Base-by-base conservation (phyloP, 2,888 invertebrate genomes). In the Labia minor region DNA sequence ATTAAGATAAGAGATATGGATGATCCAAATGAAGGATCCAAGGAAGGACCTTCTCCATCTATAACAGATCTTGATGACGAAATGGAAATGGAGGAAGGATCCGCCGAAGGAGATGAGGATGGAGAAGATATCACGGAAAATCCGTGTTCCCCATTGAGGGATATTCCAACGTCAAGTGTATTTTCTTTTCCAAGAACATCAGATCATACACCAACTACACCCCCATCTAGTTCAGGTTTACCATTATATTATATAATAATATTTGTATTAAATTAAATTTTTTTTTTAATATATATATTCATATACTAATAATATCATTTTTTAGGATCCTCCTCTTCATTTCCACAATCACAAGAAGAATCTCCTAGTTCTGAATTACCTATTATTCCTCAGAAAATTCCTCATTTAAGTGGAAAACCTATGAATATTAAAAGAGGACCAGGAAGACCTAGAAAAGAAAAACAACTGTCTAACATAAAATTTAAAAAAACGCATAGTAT, bases 401-500 rank as follows among this genome's bases (percentile, higher is more conserved):
- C 65, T 16, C 68, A 67, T 49, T 16, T 72, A 33, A 72, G 72
- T 68, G 83, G 84, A 33, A 84, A 84, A 75, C 83, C 84, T 64
- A 75, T 83, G 65, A 79, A 82, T 67, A 84, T 86, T 66, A 83
- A 86, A 71, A 82, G 90, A 70, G 90, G 90, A 64, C 88, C 90
- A 18, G 90, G 91, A 14, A 81, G 91, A 73, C 90, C 91, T 11
- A 82, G 90, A 70, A 89, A 90, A 74, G 90, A 90, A 75, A 76
- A 67, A 26, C 8, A 6, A 26, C 26, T 26, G 26, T 6, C 26
- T 26, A 26, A 26, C 8, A 26, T 26, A 26, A 49, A 49, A 49
- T 8, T 14, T 19, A 73, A 72, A 68, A 72, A 72, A 66, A 72
- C 74, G 11, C 70, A 75, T 16, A 76, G 76, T 16, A 73, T 76